Conservation (phyloP, 2,797 vertebrate species). For the Schizopygopsis pylzovi region DNA sequence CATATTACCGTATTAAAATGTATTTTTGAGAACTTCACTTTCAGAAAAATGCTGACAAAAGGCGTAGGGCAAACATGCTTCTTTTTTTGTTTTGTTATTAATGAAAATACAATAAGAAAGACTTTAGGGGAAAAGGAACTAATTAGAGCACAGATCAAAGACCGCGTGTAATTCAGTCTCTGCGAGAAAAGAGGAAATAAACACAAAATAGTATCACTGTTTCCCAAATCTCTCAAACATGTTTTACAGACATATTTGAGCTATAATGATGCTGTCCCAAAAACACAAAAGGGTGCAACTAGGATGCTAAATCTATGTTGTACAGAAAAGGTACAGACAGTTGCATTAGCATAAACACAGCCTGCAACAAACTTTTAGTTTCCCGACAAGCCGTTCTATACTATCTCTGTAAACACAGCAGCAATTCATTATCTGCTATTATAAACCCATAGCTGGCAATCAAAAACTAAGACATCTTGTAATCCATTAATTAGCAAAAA, state of each 20-base stretch:
- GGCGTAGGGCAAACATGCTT: conserved; percentile 52
- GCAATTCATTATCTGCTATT: conserved; percentile 53
- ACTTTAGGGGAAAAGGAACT: conserved; percentile 81
- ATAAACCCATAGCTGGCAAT: conserved; percentile 73
- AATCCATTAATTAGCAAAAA: conserved; percentile 76
- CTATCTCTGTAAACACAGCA: background rate
- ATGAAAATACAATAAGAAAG: conserved; percentile 73
- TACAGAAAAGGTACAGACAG: background rate
- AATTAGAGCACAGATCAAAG: conserved; percentile 84
- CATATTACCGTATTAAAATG: conserved; percentile 43
- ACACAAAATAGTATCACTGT: conserved; percentile 37
- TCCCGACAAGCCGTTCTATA: background rate
- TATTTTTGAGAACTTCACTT: conserved; percentile 52
- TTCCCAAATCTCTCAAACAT: conserved; percentile 30
- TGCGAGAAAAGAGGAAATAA: conserved; percentile 30
- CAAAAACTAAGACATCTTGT: conserved; percentile 71
- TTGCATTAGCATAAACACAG: conserved; percentile 1
- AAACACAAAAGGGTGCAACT: conserved; percentile 1
- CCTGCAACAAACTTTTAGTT: background rate
- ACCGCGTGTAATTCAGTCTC: conserved; percentile 40
- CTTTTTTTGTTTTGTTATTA: conserved; percentile 55
- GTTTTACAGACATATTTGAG: background rate
- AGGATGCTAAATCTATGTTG: background rate
- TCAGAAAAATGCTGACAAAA: conserved; percentile 59
- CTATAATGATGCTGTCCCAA: background rate